Conservation (phyloP, 2,888 invertebrate genomes). For the Torymus texanus region DNA sequence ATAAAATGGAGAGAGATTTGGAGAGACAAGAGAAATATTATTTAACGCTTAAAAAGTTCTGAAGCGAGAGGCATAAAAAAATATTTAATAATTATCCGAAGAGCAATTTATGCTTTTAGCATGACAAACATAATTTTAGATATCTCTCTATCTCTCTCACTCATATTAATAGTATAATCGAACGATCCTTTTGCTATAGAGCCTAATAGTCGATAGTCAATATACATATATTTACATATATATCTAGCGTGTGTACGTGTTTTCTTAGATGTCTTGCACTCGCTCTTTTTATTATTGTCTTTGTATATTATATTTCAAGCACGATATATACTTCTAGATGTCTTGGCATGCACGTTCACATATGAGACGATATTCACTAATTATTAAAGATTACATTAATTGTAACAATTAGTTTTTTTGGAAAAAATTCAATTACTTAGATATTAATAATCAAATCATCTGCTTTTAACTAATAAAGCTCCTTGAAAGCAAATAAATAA, state of each 20-base stretch:
- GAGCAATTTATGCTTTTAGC: constrained; percentile 60
- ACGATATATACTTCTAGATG: constrained; percentile 69
- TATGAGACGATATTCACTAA: constrained; percentile 62
- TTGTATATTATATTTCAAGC: constrained; percentile 61
- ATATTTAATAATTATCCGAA: constrained; percentile 51
- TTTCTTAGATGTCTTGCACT: constrained; percentile 74
- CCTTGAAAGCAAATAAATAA: constrained; percentile 32
- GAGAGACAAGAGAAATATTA: constrained; percentile 51
- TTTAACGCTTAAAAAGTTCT: constrained; percentile 1
- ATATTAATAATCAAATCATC: constrained; percentile 19
- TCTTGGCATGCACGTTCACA: constrained; percentile 74
- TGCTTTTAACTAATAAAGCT: constrained; percentile 22
- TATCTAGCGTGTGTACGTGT: constrained; percentile 69
- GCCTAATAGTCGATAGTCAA: constrained; percentile 65
- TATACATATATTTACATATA: constrained; percentile 54
- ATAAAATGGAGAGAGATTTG: constrained; percentile 42
- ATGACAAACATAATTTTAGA: constrained; percentile 65
- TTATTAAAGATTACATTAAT: neutral
- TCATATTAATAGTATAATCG: constrained; percentile 42
- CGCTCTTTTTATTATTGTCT: constrained; percentile 67
- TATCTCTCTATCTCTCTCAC: constrained; percentile 57
- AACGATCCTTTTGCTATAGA: constrained; percentile 56
- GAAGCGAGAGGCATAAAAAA: constrained; percentile 23
- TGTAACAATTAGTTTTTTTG: too few species aligned
- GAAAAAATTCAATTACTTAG: neutral